A percentile compares a stretch with the other conserved stretches of the same genome.
Evolutionary conservation across 2,113 vertebrate genomes (phyloP).

Genomic region (Plecotus auritus): DNA sequence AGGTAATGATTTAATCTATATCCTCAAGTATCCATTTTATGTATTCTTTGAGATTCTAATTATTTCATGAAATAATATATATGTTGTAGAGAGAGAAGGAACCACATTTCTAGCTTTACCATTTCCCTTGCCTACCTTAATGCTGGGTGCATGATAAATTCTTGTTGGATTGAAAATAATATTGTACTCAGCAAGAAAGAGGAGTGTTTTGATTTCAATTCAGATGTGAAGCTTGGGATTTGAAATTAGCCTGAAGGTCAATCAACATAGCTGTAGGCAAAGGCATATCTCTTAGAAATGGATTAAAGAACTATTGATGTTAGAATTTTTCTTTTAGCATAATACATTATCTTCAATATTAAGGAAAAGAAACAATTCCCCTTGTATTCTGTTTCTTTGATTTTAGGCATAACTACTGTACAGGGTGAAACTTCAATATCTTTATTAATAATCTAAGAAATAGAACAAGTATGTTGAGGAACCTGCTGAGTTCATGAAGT

Average conservation of each 20-base stretch:
- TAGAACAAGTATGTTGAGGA: background rate
- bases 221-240: conserved; percentile 28
- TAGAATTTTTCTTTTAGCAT: conserved; percentile 58
- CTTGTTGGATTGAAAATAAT: conserved; percentile 30
- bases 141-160: conserved; percentile 6
- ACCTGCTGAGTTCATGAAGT: conserved; percentile 18
- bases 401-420: conserved; percentile 32
- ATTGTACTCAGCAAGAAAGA: conserved; percentile 41
- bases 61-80: background rate
- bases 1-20: background rate
- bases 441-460: conserved; percentile 38
- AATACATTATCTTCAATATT: conserved; percentile 57
- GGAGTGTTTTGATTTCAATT: conserved; percentile 51
- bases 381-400: conserved; percentile 42
- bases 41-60: background rate
- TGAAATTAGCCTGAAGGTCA: conserved; percentile 68
- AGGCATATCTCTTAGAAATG: conserved; percentile 60
- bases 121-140: conserved; percentile 8
- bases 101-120: background rate
- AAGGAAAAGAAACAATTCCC: conserved; percentile 46
- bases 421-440: background rate
- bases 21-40: background rate
- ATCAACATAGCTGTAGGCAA: conserved; percentile 61
- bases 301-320: conserved; percentile 65
- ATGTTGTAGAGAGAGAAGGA: background rate